phyloP scores from a whole-genome alignment of 2,797 vertebrate species.

The Poecilia gillii region DNA sequence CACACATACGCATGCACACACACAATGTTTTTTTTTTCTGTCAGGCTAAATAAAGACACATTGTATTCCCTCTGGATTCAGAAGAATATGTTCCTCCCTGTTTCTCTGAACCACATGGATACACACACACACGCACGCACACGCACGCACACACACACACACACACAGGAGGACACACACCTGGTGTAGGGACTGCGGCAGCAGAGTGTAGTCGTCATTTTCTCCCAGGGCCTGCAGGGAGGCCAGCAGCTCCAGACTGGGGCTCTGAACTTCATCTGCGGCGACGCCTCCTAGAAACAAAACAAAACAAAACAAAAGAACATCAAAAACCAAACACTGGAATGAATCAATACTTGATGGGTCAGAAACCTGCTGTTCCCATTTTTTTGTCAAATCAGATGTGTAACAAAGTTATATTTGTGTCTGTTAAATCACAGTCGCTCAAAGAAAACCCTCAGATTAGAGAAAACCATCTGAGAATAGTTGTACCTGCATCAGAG shows the following conservation, averaged over 20 bases:
- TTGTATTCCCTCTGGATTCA: slow-evolving; percentile 28
- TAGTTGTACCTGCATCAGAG: background rate
- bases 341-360: slow-evolving; percentile 5
- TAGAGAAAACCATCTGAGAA: background rate
- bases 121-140: slow-evolving; percentile 16
- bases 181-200: slow-evolving; percentile 83
- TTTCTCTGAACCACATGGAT: slow-evolving; percentile 11
- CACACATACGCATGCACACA: too few species aligned
- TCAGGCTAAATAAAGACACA: slow-evolving; percentile 45
- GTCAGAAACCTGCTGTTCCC: background rate
- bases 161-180: slow-evolving; percentile 58
- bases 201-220: slow-evolving; percentile 78
- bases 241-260: slow-evolving; percentile 74
- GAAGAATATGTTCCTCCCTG: slow-evolving; percentile 6
- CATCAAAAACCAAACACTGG: slow-evolving; percentile 22
- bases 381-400: background rate
- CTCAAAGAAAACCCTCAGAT: background rate
- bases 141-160: background rate
- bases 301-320: slow-evolving; percentile 3
- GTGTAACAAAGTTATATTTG: background rate
- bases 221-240: slow-evolving; percentile 77
- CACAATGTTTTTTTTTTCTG: background rate
- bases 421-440: background rate
- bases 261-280: slow-evolving; percentile 43
- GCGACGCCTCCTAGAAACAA: slow-evolving; percentile 60